phyloP scores from a whole-genome alignment of 2,888 invertebrate species.

The Alentia gelatinosa region DNA sequence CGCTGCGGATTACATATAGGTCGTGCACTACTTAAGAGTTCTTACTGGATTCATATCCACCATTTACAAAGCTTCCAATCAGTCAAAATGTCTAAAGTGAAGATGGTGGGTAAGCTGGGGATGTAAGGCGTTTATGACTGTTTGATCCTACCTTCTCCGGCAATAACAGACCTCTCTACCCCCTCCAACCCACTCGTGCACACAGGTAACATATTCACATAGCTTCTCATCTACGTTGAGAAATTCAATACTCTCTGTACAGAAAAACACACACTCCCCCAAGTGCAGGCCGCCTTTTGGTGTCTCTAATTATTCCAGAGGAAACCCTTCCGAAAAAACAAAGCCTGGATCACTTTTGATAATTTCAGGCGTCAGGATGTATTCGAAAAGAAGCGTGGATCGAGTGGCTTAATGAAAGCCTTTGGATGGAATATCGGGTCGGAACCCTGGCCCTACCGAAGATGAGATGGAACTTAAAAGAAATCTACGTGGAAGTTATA shows the following conservation, averaged over 20 bases:
- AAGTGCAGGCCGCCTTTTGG: neutral
- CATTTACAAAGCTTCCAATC: too few species aligned
- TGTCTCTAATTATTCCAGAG: neutral
- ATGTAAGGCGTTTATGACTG: too few species aligned
- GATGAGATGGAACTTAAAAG: neutral
- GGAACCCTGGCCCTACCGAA: neutral
- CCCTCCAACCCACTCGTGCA: too few species aligned
- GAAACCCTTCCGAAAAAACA: constrained; percentile 28
- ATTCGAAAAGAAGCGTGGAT: neutral
- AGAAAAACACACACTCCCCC: neutral
- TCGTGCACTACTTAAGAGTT: too few species aligned
- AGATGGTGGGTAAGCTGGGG: too few species aligned
- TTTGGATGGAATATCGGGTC: neutral
- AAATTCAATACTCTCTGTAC: neutral
- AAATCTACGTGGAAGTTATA: neutral
- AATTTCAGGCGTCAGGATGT: constrained; percentile 3
- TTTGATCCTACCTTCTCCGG: neutral
- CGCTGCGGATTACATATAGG: too few species aligned
- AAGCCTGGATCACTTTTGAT: constrained; percentile 21
- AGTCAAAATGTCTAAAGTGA: too few species aligned
- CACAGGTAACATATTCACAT: neutral
- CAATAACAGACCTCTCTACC: neutral
- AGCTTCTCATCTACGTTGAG: neutral
- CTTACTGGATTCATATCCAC: too few species aligned
- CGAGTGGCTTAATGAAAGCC: neutral